Evolutionary conservation across 1,140 invertebrate genomes (phyloP).

Genomic region (Pemphigus obesinymphae): DNA sequence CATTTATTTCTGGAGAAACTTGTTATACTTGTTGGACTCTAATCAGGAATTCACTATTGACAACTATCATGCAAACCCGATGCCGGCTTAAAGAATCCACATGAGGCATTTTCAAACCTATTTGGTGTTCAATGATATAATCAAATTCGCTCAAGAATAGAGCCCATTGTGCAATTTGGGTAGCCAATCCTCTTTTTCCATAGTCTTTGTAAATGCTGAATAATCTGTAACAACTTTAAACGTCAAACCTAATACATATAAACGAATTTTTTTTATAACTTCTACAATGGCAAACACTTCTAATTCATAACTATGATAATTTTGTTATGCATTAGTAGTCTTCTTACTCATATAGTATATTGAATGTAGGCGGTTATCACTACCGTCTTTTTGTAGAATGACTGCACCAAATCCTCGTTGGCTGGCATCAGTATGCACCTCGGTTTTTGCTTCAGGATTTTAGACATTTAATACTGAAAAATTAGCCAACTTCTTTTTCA

Average conservation of each 20-base stretch:
- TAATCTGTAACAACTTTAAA: constrained; percentile 25
- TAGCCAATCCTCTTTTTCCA: constrained; percentile 44
- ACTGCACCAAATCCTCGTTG: constrained; percentile 44
- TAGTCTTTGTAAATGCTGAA: constrained; percentile 45
- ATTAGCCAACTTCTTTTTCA: constrained; percentile 45
- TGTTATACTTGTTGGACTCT: not conserved
- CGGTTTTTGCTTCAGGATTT: constrained; percentile 46
- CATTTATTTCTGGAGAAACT: not conserved
- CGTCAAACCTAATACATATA: constrained; percentile 43
- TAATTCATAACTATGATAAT: constrained; percentile 51
- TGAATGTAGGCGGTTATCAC: constrained; percentile 43
- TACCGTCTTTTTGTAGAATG: constrained; percentile 24
- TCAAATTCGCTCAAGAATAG: not conserved
- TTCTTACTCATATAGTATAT: constrained; percentile 50
- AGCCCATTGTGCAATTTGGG: not conserved
- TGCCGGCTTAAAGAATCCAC: constrained; percentile 15
- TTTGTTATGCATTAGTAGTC: constrained; percentile 45
- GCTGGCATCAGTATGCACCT: constrained; percentile 46
- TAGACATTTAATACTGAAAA: constrained; percentile 50
- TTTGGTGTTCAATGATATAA: constrained; percentile 41
- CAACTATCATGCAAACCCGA: not conserved
- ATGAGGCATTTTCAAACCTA: not conserved
- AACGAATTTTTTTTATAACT: not conserved
- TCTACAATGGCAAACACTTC: constrained; percentile 50
- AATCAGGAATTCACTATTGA: not conserved